These are phyloP conservation scores for Xiphias gladius DNA, from an alignment of 2,113 vertebrate species.

Conservation along the genomic window DNA sequence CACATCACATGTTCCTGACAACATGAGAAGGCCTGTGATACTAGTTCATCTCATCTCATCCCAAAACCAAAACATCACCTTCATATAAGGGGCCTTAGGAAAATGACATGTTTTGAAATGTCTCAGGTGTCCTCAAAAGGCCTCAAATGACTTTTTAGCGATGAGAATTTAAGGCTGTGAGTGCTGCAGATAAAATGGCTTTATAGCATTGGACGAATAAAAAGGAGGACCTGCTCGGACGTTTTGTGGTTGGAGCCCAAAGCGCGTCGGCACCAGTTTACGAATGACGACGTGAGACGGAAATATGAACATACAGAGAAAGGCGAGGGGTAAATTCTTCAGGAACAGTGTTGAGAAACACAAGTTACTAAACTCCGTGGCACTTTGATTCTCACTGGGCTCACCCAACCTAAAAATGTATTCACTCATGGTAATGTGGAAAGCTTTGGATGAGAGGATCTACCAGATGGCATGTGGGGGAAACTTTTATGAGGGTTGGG, in stretches of 20 bases:
- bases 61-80: slow-evolving; percentile 49
- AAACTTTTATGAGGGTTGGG: slow-evolving; percentile 2
- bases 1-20: slow-evolving; percentile 16
- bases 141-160: slow-evolving; percentile 1
- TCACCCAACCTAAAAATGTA: slow-evolving; percentile 30
- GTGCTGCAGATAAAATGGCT: slow-evolving; percentile 35
- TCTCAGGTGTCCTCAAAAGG: slow-evolving; percentile 10
- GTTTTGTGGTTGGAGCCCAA: neutral
- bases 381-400: slow-evolving; percentile 38
- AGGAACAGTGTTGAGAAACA: neutral
- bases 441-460: slow-evolving; percentile 8
- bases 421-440: slow-evolving; percentile 17
- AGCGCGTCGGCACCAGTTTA: neutral
- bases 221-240: neutral
- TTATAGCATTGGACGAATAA: slow-evolving; percentile 4
- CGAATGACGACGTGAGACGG: neutral
- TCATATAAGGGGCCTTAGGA: neutral
- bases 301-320: neutral
- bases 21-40: slow-evolving; percentile 30
- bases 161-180: slow-evolving; percentile 50
- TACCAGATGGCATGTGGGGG: slow-evolving; percentile 36
- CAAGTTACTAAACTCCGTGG: slow-evolving; percentile 12
- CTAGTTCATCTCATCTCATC: neutral
- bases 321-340: neutral
- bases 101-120: slow-evolving; percentile 1